These are phyloP conservation scores for Empis stercorea DNA, from an alignment of 2,888 invertebrate genomes.

Conservation along the genomic window DNA sequence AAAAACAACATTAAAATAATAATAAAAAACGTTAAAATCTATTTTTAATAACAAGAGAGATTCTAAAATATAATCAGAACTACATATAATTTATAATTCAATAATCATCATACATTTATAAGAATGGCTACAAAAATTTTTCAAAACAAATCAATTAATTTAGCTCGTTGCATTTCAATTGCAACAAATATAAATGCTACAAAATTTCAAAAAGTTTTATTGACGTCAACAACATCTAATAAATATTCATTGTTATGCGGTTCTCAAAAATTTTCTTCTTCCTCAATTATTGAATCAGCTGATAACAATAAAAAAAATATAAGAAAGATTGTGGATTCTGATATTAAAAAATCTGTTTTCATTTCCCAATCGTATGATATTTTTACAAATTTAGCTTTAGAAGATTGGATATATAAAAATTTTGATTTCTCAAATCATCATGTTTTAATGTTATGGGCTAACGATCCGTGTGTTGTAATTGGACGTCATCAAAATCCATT, in stretches of 20 bases:
- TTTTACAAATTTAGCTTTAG: conserved; percentile 85
- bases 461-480: conserved; percentile 87
- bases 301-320: background rate
- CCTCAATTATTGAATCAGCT: background rate
- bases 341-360: conserved; percentile 72
- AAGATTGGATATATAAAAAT: conserved; percentile 90
- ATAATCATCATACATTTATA: conserved; percentile 1
- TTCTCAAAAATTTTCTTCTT: conserved; percentile 16
- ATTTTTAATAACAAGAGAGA: too few relatives aligned
- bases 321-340: conserved; percentile 27
- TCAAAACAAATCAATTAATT: conserved; percentile 2
- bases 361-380: conserved; percentile 87
- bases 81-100: too few relatives aligned
- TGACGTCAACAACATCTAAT: conserved; percentile 19
- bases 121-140: conserved; percentile 5
- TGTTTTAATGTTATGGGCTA: conserved; percentile 83
- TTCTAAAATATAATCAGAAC: too few relatives aligned
- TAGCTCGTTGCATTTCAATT: too few relatives aligned
- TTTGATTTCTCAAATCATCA: conserved; percentile 72
- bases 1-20: too few relatives aligned
- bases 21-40: too few relatives aligned
- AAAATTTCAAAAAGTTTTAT: conserved; percentile 2
- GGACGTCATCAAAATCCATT: conserved; percentile 97
- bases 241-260: conserved; percentile 20
- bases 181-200: background rate